phyloP scores from a whole-genome alignment of 2,797 vertebrate genomes.

The Manis crassicaudata region DNA sequence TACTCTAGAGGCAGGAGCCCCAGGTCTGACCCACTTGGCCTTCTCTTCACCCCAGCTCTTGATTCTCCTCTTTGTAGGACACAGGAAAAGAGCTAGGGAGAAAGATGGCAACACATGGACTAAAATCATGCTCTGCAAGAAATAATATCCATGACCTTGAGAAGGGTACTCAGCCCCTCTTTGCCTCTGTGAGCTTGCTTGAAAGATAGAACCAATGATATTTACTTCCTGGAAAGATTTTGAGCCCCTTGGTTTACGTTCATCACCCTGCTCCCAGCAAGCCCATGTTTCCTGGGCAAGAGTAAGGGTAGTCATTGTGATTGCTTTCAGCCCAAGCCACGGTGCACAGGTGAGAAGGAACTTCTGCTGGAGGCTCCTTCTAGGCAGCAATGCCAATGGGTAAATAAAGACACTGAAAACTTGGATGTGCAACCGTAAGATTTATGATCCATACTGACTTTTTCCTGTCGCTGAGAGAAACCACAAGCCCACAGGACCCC shows the following conservation, averaged over 20 bases:
- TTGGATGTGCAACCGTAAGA: neutral
- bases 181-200: slow-evolving; percentile 21
- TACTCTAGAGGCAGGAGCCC: neutral
- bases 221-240: neutral
- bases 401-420: neutral
- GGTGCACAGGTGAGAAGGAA: neutral
- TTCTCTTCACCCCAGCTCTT: neutral
- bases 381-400: neutral
- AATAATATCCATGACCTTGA: neutral
- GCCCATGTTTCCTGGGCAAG: neutral
- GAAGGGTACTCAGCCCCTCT: neutral
- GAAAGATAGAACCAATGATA: neutral
- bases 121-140: neutral
- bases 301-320: neutral
- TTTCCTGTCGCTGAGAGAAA: slow-evolving; percentile 48
- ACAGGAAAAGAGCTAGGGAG: neutral
- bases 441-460: neutral
- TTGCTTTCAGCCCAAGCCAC: neutral
- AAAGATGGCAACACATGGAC: neutral
- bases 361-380: slow-evolving; percentile 1
- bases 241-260: neutral
- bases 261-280: neutral
- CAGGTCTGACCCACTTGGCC: neutral
- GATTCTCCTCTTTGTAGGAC: neutral
- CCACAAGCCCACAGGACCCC: neutral